Conservation (phyloP, 2,888 invertebrate species). For the Stenichneumon culpator region DNA sequence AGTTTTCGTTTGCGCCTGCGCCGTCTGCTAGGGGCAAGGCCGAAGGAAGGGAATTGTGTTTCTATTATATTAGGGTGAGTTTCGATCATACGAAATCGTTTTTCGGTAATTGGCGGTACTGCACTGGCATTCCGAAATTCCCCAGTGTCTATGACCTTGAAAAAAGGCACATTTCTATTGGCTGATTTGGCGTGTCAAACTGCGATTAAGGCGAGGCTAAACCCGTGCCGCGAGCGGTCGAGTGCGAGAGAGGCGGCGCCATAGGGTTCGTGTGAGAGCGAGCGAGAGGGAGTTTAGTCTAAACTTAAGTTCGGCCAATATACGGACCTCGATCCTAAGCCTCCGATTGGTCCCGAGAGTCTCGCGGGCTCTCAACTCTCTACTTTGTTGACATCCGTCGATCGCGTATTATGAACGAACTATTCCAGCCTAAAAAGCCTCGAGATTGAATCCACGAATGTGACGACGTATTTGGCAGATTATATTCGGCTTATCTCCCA, state of each 20-base stretch:
- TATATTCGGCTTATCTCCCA: background rate
- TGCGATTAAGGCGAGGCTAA: too few relatives aligned
- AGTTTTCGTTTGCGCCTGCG: slow-evolving; percentile 63
- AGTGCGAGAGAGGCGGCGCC: too few relatives aligned
- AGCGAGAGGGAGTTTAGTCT: too few relatives aligned
- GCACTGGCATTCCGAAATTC: too few relatives aligned
- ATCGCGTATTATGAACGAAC: slow-evolving; percentile 1
- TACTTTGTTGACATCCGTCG: background rate
- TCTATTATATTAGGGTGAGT: background rate
- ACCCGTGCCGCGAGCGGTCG: too few relatives aligned
- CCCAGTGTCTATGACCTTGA: too few relatives aligned
- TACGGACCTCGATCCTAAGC: background rate
- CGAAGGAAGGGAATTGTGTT: background rate
- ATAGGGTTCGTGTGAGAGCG: too few relatives aligned
- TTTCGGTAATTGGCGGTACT: too few relatives aligned
- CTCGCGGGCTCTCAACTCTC: background rate
- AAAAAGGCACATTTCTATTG: too few relatives aligned
- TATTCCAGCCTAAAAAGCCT: background rate
- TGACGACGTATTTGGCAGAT: slow-evolving; percentile 1
- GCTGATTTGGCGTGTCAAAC: too few relatives aligned
- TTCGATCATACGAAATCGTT: too few relatives aligned
- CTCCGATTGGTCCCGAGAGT: background rate
- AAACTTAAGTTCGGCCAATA: background rate
- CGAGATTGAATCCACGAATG: background rate
- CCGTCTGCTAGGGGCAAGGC: slow-evolving; percentile 62